These are phyloP conservation scores for Drosophila erecta DNA, from an alignment of 1,140 invertebrate genomes.

Conservation along the genomic window DNA sequence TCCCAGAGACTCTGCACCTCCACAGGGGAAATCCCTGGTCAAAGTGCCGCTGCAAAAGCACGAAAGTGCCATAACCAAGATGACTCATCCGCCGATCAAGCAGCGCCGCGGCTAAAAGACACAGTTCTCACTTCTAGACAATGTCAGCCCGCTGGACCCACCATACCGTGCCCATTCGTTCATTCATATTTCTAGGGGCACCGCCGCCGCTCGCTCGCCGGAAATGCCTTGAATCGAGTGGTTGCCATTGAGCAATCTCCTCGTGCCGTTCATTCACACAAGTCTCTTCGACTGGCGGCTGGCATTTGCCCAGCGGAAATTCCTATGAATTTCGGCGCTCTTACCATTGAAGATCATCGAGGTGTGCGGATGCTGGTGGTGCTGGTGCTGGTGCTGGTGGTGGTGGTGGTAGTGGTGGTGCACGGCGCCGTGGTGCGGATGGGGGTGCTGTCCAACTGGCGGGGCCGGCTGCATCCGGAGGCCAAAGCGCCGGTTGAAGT, in stretches of 20 bases:
- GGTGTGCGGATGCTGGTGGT: slow-evolving; percentile 65
- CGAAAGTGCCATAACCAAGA: slow-evolving; percentile 38
- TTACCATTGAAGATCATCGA: slow-evolving; percentile 86
- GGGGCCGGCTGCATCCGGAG: slow-evolving; percentile 77
- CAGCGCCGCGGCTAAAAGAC: slow-evolving; percentile 26
- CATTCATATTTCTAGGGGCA: slow-evolving; percentile 32
- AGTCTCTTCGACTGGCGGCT: not conserved
- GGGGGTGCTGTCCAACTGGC: slow-evolving; percentile 61
- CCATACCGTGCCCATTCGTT: slow-evolving; percentile 2
- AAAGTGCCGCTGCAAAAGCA: slow-evolving; percentile 40
- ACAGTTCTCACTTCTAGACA: slow-evolving; percentile 11
- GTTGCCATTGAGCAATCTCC: slow-evolving; percentile 38
- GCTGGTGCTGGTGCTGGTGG: slow-evolving; percentile 66
- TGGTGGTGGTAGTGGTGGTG: slow-evolving; percentile 72
- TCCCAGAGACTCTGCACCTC: slow-evolving; percentile 24
- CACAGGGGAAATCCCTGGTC: slow-evolving; percentile 38
- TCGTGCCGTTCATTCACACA: slow-evolving; percentile 21
- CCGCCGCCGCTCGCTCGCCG: slow-evolving; percentile 18
- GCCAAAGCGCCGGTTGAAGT: slow-evolving; percentile 82
- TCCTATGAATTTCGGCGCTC: slow-evolving; percentile 38
- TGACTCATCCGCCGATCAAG: slow-evolving; percentile 46
- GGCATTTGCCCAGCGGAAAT: slow-evolving; percentile 30
- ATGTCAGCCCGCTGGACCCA: slow-evolving; percentile 5
- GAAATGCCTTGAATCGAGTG: slow-evolving; percentile 45
- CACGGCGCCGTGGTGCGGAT: slow-evolving; percentile 59